Conservation (phyloP, 2,888 invertebrate genomes). For the Schizotus pectinicornis region DNA sequence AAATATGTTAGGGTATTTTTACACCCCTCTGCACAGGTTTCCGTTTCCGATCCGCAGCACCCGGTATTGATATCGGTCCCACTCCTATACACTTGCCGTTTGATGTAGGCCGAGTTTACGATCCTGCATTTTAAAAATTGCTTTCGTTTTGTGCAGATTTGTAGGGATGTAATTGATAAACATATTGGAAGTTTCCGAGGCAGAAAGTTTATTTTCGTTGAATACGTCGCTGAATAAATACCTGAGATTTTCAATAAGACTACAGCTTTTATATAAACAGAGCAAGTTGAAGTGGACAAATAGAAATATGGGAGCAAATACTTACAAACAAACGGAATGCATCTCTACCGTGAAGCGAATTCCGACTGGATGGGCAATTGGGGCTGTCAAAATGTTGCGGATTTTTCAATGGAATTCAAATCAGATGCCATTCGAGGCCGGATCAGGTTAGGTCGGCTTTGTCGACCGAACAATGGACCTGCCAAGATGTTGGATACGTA, state of each 20-base stretch:
- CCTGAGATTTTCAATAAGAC: slow-evolving; percentile 37
- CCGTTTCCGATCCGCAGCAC: slow-evolving; percentile 33
- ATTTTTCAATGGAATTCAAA: slow-evolving; percentile 22
- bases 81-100: slow-evolving; percentile 4
- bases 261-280: slow-evolving; percentile 26
- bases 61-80: slow-evolving; percentile 20
- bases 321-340: slow-evolving; percentile 14
- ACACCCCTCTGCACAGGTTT: slow-evolving; percentile 37
- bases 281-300: slow-evolving; percentile 34
- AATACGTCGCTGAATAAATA: slow-evolving; percentile 36
- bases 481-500: slow-evolving; percentile 18
- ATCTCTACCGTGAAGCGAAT: slow-evolving; percentile 17
- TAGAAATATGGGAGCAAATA: slow-evolving; percentile 32
- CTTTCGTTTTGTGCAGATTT: slow-evolving; percentile 32
- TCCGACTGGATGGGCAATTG: slow-evolving; percentile 14
- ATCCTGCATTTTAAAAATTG: slow-evolving; percentile 26
- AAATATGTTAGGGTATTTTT: slow-evolving; percentile 37
- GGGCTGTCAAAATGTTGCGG: slow-evolving; percentile 12
- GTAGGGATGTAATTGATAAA: slow-evolving; percentile 43
- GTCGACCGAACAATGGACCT: slow-evolving; percentile 17
- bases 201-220: slow-evolving; percentile 33
- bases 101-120: slow-evolving; percentile 25
- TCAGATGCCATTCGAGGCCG: background rate
- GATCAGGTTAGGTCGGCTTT: slow-evolving; percentile 12
- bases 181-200: slow-evolving; percentile 39